Evolutionary conservation across 2,888 invertebrate species (phyloP), one percentile per base, ranked within the genome.

Genomic region (Chrysolina americana): DNA sequence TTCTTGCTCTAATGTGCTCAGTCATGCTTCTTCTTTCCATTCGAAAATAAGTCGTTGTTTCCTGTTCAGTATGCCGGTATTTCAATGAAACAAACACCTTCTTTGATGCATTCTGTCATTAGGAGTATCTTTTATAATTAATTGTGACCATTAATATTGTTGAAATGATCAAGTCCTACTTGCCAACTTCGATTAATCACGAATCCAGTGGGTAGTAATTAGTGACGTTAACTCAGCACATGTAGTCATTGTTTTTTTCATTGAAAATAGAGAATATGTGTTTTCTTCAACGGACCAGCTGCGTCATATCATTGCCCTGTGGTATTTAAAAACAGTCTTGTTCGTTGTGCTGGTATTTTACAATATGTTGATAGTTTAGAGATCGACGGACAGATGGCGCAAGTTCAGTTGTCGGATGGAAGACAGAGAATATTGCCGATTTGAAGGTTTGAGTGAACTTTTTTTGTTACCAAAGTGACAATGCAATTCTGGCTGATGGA

Each of bases 281-380:
- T 59, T 53, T 53, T 21, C 0, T 19, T 10, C 53, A 48, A 48
- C 10, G 48, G 13, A 63, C 80, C 79, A 79, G 81, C 79, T 81
- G 81, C 79, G 81, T 79, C 73, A 78, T 80, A 81, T 82, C 80
- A 10, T 53, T 21, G 13, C 19, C 17, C 53, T 53, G 5, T 19
- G 11, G 19, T 13, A 5, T 21, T 19, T 19, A n/a, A n/a, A n/a
- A n/a, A n/a, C n/a, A n/a, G n/a, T n/a, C n/a, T n/a, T n/a, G n/a
- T n/a, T n/a, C n/a, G n/a, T n/a, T n/a, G n/a, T n/a, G n/a, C n/a
- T n/a, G n/a, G n/a, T n/a, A n/a, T n/a, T n/a, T n/a, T n/a, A n/a
- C n/a, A n/a, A n/a, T n/a, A n/a, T n/a, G n/a, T n/a, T n/a, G n/a
- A n/a, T n/a, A n/a, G n/a, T n/a, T n/a, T n/a, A n/a, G n/a, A n/a